phyloP scores from a whole-genome alignment of 2,888 invertebrate species.

The Perizoma flavofasciatum region DNA sequence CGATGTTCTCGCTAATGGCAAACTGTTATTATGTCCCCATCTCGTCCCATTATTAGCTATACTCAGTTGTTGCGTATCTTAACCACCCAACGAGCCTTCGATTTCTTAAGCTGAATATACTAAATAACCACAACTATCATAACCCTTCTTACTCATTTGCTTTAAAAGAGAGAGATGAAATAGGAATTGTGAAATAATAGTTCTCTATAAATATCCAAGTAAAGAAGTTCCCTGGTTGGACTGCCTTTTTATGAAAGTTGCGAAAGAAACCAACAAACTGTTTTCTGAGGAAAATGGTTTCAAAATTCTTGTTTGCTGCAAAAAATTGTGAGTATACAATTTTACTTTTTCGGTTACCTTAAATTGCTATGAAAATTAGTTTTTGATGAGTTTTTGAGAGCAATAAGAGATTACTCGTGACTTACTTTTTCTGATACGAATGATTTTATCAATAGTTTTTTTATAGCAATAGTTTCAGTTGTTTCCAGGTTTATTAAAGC shows the following conservation, averaged over 20 bases:
- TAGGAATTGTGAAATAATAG: constrained; percentile 20
- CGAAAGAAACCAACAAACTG: constrained; percentile 29
- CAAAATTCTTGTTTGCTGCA: constrained; percentile 11
- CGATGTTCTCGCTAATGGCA: constrained; percentile 41
- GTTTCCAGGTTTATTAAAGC: no score
- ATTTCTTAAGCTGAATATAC: constrained; percentile 36
- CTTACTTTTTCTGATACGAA: no score
- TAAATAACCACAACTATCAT: constrained; percentile 12
- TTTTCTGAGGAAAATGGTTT: constrained; percentile 25
- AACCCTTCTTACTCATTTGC: constrained; percentile 15
- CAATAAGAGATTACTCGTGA: no score
- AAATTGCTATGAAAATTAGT: background rate
- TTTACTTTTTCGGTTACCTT: background rate
- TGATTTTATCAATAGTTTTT: no score
- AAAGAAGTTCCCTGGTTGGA: constrained; percentile 26
- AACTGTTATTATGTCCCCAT: constrained; percentile 36
- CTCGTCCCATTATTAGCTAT: constrained; percentile 44
- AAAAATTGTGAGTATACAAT: background rate
- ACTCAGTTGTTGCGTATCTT: constrained; percentile 57
- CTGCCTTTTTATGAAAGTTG: constrained; percentile 29
- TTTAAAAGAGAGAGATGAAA: constrained; percentile 15
- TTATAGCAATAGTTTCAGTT: no score
- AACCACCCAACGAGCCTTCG: constrained; percentile 39
- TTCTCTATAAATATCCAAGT: constrained; percentile 27
- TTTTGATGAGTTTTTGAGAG: no score